These are phyloP conservation scores for Mechanitis messenoides DNA, from an alignment of 2,888 invertebrate genomes.

Conservation along the genomic window DNA sequence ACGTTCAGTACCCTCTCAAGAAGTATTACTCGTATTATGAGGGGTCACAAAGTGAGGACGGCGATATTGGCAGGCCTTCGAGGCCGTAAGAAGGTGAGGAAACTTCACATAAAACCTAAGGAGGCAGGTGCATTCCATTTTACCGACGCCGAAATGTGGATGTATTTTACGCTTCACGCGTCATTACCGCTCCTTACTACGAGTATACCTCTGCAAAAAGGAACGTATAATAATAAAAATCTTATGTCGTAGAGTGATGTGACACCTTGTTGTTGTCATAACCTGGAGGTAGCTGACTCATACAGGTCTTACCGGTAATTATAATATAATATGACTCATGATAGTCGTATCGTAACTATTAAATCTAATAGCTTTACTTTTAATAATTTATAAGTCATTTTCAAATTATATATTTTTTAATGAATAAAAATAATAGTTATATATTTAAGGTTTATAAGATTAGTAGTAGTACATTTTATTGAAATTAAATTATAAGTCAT, in stretches of 20 bases:
- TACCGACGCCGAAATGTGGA: conserved; percentile 66
- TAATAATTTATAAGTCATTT: too few relatives aligned
- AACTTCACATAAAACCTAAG: conserved; percentile 75
- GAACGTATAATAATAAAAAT: conserved; percentile 70
- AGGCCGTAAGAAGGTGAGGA: conserved; percentile 70
- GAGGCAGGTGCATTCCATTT: conserved; percentile 76
- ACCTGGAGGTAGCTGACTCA: conserved; percentile 17
- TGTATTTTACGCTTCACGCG: conserved; percentile 71
- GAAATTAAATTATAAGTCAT: too few relatives aligned
- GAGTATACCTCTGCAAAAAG: conserved; percentile 55
- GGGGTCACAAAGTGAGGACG: conserved; percentile 74
- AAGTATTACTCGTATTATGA: conserved; percentile 73
- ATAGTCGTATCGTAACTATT: too few relatives aligned
- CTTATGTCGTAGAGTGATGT: conserved; percentile 52
- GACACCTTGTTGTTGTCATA: conserved; percentile 38
- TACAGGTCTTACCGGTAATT: too few relatives aligned
- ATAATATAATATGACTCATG: too few relatives aligned
- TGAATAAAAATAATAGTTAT: too few relatives aligned
- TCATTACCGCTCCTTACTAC: conserved; percentile 61
- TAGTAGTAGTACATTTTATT: too few relatives aligned
- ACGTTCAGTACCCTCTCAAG: conserved; percentile 71
- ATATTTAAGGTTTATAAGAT: too few relatives aligned
- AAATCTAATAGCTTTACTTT: too few relatives aligned
- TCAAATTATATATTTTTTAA: too few relatives aligned
- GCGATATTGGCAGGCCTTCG: conserved; percentile 71